Conservation (phyloP, 2,797 vertebrate species). For the Cichlasoma orientale region DNA sequence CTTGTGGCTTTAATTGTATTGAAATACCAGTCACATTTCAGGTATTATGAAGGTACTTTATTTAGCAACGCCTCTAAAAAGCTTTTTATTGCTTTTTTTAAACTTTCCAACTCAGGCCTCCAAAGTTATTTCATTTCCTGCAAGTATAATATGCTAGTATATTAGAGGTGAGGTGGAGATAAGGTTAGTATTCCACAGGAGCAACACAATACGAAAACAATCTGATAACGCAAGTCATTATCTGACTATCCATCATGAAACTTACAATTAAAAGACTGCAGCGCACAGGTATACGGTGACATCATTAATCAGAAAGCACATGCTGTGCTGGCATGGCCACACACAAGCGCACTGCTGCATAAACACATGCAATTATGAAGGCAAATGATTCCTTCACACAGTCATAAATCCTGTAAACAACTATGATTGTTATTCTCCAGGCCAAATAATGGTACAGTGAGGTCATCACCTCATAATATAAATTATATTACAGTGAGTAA, state of each 20-base stretch:
- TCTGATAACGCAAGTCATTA: slow-evolving; percentile 62
- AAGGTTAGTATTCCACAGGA: slow-evolving; percentile 44
- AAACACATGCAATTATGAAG: slow-evolving; percentile 13
- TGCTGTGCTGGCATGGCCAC: not conserved
- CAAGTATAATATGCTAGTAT: slow-evolving; percentile 10
- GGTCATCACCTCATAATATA: not conserved
- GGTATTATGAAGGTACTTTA: slow-evolving; percentile 5
- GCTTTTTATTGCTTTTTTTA: not conserved
- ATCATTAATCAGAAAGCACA: slow-evolving; percentile 61
- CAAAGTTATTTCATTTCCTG: slow-evolving; percentile 21
- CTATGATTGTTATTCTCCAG: slow-evolving; percentile 22
- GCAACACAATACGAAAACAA: slow-evolving; percentile 46
- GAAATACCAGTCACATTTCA: slow-evolving; percentile 4
- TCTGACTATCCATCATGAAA: slow-evolving; percentile 61
- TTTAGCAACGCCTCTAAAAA: not conserved
- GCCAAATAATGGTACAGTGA: not conserved
- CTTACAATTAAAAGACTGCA: slow-evolving; percentile 60
- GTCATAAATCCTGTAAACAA: slow-evolving; percentile 36
- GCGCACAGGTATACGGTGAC: slow-evolving; percentile 43
- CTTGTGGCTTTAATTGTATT: not conserved
- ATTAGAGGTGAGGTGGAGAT: slow-evolving; percentile 35
- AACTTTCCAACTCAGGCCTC: not conserved
- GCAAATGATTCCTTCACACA: slow-evolving; percentile 14
- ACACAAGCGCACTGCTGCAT: not conserved
- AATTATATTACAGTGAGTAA: slow-evolving; percentile 4